Percentiles rank a stretch among this genome's conserved stretches.
Conservation (phyloP, 2,888 invertebrate genomes). For the Drosophila mulleri region DNA sequence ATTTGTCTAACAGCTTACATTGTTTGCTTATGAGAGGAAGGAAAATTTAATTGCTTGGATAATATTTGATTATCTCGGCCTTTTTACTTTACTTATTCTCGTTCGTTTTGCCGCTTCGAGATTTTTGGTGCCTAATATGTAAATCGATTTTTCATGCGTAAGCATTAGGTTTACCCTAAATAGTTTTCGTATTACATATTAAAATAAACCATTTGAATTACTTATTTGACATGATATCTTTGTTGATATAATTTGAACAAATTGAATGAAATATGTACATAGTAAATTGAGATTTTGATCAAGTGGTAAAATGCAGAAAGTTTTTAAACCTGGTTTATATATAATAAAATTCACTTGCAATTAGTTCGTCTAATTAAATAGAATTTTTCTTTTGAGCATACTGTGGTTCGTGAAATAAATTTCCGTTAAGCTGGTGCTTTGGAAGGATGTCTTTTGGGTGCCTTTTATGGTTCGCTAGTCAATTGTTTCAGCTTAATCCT, state of each 20-base stretch:
- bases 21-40: constrained; percentile 14
- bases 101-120: constrained; percentile 1
- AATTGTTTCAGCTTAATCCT: constrained; percentile 41
- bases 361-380: constrained; percentile 10
- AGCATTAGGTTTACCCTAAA: constrained; percentile 7
- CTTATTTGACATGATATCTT: background rate
- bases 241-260: background rate
- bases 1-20: constrained; percentile 47
- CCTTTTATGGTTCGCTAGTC: constrained; percentile 39
- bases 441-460: constrained; percentile 16
- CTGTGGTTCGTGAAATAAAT: background rate
- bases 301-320: no score
- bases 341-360: no score
- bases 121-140: constrained; percentile 27
- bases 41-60: constrained; percentile 50
- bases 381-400: constrained; percentile 9
- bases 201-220: background rate
- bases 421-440: background rate
- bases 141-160: constrained; percentile 51
- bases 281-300: background rate
- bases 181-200: background rate
- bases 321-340: no score
- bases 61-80: constrained; percentile 56
- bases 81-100: constrained; percentile 15
- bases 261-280: background rate